phyloP scores from a whole-genome alignment of 2,888 invertebrate species.

The Ochlodes sylvanus region DNA sequence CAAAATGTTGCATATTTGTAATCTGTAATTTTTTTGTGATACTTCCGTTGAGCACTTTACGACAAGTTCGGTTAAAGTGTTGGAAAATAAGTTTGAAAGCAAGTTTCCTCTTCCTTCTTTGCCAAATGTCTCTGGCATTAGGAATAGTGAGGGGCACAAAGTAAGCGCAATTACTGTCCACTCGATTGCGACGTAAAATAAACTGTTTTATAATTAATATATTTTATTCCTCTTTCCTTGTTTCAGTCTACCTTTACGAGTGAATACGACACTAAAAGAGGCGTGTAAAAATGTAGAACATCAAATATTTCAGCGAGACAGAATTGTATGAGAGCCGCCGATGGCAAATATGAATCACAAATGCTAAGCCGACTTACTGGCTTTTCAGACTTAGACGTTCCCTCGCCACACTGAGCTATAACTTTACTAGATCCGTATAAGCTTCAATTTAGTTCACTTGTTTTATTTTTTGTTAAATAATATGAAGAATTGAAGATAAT shows the following conservation, averaged over 20 bases:
- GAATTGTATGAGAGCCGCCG: conserved; percentile 18
- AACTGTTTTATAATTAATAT: background rate
- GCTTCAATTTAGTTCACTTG: conserved; percentile 20
- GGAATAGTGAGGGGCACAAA: too few relatives aligned
- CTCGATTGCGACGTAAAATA: too few relatives aligned
- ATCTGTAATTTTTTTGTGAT: background rate
- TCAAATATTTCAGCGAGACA: conserved; percentile 11
- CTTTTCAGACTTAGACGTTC: conserved; percentile 33
- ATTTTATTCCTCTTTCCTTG: background rate
- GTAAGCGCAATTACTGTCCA: too few relatives aligned
- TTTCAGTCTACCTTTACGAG: background rate
- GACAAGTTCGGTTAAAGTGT: background rate
- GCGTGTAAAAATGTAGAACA: conserved; percentile 21
- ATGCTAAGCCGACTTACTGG: conserved; percentile 36
- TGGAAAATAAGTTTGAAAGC: background rate
- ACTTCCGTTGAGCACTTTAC: background rate
- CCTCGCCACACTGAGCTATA: conserved; percentile 27
- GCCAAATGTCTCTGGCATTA: too few relatives aligned
- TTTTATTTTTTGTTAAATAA: background rate
- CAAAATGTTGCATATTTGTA: background rate
- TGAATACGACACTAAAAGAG: conserved; percentile 4
- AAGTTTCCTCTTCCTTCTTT: background rate
- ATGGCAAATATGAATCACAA: conserved; percentile 35
- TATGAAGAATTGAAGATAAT: background rate
- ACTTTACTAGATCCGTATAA: conserved; percentile 18